Evolutionary conservation across 2,797 vertebrate genomes (phyloP), one percentile per base, ranked within the genome.

Genomic region (Dallia pectoralis): DNA sequence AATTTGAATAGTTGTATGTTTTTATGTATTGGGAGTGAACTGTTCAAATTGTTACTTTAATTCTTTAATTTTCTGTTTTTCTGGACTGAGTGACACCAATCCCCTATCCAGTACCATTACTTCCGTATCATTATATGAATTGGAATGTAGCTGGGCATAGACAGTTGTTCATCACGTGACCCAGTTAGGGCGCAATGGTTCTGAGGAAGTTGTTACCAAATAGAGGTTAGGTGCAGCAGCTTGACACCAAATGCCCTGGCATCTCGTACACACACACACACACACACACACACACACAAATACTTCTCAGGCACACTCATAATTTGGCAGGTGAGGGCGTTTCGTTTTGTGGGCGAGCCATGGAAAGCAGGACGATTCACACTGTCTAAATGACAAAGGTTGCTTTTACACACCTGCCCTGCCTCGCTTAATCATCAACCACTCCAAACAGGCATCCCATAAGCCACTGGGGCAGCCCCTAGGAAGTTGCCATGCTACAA

Each of bases 361-460:
- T 74, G 77, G 65, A 84, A 89, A 85, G 83, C 89, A 87, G 87
- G 91, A 91, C 91, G 84, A 89, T 92, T 89, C 75, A 83, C 48
- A 88, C 85, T 86, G 89, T 93, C 91, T 89, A 92, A 89, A 95
- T 94, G 95, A 96, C 97, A 99, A 98, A 98, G 97, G 96, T 98
- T 97, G 93, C 96, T 92, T 97, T 97, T 97, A 97, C 95, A 97
- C 96, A 97, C 96, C 96, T 97, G 95, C 93, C 86, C 89, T 79
- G 82, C 91, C 84, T 90, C 87, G 96, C 96, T 99, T 98, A 99
- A 99, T 99, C 94, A 99, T 99, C 97, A 96, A 98, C 97, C 84
- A 89, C 94, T 96, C 93, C 94, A 96, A 97, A 97, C 95, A 96
- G 90, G 22, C 33, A 64, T 87, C 86, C 85, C 87, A 88, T 88